Conservation (phyloP, 2,888 invertebrate genomes). For the Drosophila dives region DNA sequence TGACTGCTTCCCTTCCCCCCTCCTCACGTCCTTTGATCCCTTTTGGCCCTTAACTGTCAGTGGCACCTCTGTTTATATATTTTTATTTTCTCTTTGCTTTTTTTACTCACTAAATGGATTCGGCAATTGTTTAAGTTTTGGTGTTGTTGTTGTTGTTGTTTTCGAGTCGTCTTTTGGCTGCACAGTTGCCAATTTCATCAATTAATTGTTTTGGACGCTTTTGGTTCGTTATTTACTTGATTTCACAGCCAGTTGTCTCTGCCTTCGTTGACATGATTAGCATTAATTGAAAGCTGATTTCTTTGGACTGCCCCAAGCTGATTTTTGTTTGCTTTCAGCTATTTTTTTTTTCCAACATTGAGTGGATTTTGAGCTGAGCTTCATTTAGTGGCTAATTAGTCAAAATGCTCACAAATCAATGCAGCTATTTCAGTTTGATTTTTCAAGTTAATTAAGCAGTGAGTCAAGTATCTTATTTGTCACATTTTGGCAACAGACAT, state of each 20-base stretch:
- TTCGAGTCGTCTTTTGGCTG: conserved; percentile 18
- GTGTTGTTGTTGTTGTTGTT: conserved; percentile 25
- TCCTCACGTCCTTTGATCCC: background rate
- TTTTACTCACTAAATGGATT: conserved; percentile 44
- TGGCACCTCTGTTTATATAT: conserved; percentile 23
- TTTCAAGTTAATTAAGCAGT: background rate
- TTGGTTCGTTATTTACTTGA: conserved; percentile 62
- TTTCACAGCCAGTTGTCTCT: conserved; percentile 39
- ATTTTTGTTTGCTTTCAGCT: conserved; percentile 44
- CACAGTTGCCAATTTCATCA: conserved; percentile 16
- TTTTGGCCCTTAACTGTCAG: conserved; percentile 10
- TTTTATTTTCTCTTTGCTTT: background rate
- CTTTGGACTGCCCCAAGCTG: conserved; percentile 35
- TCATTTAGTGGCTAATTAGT: conserved; percentile 49
- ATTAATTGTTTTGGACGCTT: conserved; percentile 66
- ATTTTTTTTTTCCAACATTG: conserved; percentile 7
- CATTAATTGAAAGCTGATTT: conserved; percentile 75
- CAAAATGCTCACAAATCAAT: conserved; percentile 31
- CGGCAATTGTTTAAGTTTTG: conserved; percentile 59
- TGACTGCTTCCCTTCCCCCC: background rate
- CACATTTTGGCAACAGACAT: background rate
- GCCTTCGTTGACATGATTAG: conserved; percentile 66
- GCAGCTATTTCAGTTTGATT: conserved; percentile 2
- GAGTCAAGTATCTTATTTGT: background rate
- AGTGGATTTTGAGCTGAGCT: conserved; percentile 44